Conservation (phyloP, 2,113 vertebrate genomes). For the Forbesichthys agassizii region DNA sequence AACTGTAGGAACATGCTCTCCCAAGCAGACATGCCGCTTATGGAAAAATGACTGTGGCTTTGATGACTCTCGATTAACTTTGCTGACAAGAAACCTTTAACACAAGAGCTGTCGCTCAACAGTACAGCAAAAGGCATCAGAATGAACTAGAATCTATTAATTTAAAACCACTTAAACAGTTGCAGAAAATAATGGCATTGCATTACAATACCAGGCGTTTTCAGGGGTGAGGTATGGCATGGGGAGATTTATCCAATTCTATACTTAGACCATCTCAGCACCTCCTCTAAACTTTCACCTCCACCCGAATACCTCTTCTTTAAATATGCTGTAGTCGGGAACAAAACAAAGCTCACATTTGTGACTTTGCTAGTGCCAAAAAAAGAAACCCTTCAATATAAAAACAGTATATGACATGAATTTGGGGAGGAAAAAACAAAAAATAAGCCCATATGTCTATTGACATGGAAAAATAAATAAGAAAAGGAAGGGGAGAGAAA, state of each 20-base stretch:
- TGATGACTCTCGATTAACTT: slow-evolving; percentile 12
- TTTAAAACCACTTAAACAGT: slow-evolving; percentile 13
- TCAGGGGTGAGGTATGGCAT: slow-evolving; percentile 59
- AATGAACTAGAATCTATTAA: slow-evolving; percentile 13
- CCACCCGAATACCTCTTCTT: slow-evolving; percentile 25
- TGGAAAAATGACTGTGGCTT: slow-evolving; percentile 5
- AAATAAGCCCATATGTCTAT: too few relatives aligned
- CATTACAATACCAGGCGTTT: neutral
- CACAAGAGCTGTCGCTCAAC: slow-evolving; percentile 13
- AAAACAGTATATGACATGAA: too few relatives aligned
- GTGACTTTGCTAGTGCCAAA: too few relatives aligned
- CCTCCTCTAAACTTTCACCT: slow-evolving; percentile 58
- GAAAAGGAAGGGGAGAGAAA: too few relatives aligned
- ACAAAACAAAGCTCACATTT: neutral
- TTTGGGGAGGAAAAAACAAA: too few relatives aligned
- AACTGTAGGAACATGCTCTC: slow-evolving; percentile 38
- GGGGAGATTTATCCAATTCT: slow-evolving; percentile 54
- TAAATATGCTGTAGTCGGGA: slow-evolving; percentile 22
- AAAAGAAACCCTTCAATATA: too few relatives aligned
- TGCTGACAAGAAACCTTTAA: slow-evolving; percentile 1
- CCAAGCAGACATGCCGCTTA: slow-evolving; percentile 8
- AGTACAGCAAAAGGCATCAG: slow-evolving; percentile 3
- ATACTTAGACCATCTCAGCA: slow-evolving; percentile 55
- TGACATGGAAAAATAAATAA: too few relatives aligned
- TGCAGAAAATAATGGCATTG: slow-evolving; percentile 2